phyloP scores from a whole-genome alignment of 2,797 vertebrate species.

The Passerculus sandwichensis region DNA sequence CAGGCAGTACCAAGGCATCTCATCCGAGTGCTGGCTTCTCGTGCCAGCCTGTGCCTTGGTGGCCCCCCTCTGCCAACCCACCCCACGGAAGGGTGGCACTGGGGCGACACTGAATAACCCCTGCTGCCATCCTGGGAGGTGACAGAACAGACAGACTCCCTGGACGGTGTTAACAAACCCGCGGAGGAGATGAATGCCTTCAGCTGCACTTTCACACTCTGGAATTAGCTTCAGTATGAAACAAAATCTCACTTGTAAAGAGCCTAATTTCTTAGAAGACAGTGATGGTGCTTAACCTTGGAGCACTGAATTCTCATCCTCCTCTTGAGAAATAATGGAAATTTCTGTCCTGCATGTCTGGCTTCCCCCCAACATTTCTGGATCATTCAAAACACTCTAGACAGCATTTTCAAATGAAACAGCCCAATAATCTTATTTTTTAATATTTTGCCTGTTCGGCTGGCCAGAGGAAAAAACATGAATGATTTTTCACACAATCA shows the following conservation, averaged over 20 bases:
- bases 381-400: neutral
- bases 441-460: neutral
- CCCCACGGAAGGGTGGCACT: conserved; percentile 34
- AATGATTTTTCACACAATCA: neutral
- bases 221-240: conserved; percentile 6
- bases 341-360: neutral
- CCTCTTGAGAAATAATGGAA: neutral
- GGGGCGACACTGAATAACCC: conserved; percentile 47
- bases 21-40: neutral
- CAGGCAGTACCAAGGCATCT: conserved; percentile 27
- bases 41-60: conserved; percentile 14
- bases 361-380: neutral
- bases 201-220: conserved; percentile 38
- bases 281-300: neutral
- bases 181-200: conserved; percentile 29
- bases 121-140: conserved; percentile 43
- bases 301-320: neutral
- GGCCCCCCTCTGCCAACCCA: conserved; percentile 41
- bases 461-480: neutral
- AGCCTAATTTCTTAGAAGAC: neutral
- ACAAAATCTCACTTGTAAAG: neutral
- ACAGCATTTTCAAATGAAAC: neutral
- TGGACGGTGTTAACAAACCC: conserved; percentile 45
- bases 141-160: conserved; percentile 4
- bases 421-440: neutral